Evolutionary conservation across 2,888 invertebrate species (phyloP), one percentile per base, ranked within the genome.

Genomic region (Trichopria drosophilae): DNA sequence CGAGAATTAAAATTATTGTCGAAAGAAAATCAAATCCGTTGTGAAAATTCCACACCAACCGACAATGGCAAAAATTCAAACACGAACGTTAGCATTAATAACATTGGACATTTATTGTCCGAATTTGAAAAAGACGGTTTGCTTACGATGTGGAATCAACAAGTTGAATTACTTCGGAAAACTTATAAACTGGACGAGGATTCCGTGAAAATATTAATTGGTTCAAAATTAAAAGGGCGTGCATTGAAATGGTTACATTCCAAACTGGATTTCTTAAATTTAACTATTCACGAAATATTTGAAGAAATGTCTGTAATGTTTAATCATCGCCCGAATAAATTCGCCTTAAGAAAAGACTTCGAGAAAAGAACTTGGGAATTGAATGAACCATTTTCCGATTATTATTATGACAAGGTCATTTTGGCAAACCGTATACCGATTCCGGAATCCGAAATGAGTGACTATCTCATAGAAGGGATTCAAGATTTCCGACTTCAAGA

Each of bases 61-160:
- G 5, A 3, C 10, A 23, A n/a, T n/a, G n/a, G n/a, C n/a, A n/a
- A n/a, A n/a, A n/a, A n/a, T n/a, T n/a, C n/a, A n/a, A n/a, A n/a
- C n/a, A n/a, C n/a, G n/a, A n/a, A 9, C 3, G n/a, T 22, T 4
- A 37, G 16, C 13, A 6, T 6, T n/a, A 15, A 10, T 12, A 10
- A 18, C 2, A 16, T 55, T 6, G 51, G 45, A 10, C 41, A 45
- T 15, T 22, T 51, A n/a, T 18, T 52, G n/a, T 48, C 31, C 10
- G 39, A 47, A 6, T 53, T 50, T 10, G 51, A 49, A 3, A 29
- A 18, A 15, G 37, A 10, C 20, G 34, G 47, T 9, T 15, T 13
- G 7, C 54, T 49, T 19, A 32, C 34, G 22, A 51, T 7, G 6
- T 57, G 59, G 54, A 28, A 48, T 19, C 41, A 37, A 10, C 54